Percentiles rank a stretch among this genome's conserved stretches.
phyloP scores from a whole-genome alignment of 1,140 invertebrate genomes.

The Pogonomyrmex californicus region DNA sequence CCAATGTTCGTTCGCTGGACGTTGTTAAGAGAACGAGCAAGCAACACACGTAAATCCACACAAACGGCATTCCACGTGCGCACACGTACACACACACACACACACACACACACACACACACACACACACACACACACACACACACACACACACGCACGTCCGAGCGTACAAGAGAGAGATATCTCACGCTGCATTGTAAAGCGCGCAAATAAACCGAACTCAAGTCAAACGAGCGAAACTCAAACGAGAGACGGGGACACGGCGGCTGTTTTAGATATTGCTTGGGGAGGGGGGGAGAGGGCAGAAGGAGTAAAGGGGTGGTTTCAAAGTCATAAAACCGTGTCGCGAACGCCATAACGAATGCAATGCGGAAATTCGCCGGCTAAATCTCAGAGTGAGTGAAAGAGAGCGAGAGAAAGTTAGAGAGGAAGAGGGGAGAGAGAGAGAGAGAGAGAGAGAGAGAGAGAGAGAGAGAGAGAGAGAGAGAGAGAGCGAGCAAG shows the following conservation, averaged over 20 bases:
- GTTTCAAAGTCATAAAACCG: conserved; percentile 65
- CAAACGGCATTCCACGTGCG: neutral
- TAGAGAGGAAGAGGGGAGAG: no score
- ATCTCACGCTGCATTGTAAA: conserved; percentile 62
- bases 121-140: neutral
- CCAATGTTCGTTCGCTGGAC: conserved; percentile 43
- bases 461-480: neutral
- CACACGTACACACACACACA: neutral
- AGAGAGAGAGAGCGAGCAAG: neutral
- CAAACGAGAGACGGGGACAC: conserved; percentile 62
- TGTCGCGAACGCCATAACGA: conserved; percentile 52
- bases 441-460: no score
- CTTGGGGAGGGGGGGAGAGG: neutral
- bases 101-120: no score
- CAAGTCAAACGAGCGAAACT: conserved; percentile 76
- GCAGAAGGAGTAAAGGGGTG: neutral
- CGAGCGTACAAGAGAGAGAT: conserved; percentile 18
- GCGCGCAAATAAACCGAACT: conserved; percentile 60
- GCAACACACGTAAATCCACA: neutral
- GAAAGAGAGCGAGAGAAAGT: neutral
- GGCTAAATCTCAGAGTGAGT: conserved; percentile 36
- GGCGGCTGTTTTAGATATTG: conserved; percentile 40
- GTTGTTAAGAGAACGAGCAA: conserved; percentile 57
- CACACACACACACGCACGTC: neutral
- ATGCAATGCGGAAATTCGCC: conserved; percentile 62